Evolutionary conservation across 2,113 vertebrate genomes (phyloP).

Genomic region (Chelonoidis abingdonii): DNA sequence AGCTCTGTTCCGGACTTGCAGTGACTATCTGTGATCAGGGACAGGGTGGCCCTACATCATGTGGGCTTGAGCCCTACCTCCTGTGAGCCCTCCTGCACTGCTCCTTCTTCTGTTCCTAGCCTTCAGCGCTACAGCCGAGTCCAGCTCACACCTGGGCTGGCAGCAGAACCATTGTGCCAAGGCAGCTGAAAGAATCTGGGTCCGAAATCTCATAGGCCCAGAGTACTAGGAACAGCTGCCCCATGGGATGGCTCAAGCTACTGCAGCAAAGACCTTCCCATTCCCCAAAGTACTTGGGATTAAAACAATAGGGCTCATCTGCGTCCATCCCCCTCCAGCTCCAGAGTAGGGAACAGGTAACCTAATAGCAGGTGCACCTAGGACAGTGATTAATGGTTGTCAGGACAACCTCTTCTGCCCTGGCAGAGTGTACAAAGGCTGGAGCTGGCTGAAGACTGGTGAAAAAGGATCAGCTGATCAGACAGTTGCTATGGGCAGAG

Average conservation of each 20-base stretch:
- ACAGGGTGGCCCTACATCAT: too few relatives aligned
- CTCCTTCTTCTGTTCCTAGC: neutral
- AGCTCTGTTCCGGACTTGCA: neutral
- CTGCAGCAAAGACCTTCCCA: neutral
- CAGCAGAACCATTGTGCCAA: neutral
- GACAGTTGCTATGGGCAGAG: too few relatives aligned
- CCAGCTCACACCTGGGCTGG: neutral
- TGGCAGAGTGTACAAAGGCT: neutral
- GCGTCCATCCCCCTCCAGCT: neutral
- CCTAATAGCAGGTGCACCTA: neutral
- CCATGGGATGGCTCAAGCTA: neutral
- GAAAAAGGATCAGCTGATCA: too few relatives aligned
- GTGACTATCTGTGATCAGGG: neutral
- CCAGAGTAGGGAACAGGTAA: too few relatives aligned
- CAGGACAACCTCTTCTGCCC: neutral
- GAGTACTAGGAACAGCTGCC: neutral
- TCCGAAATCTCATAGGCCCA: neutral
- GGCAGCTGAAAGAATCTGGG: neutral
- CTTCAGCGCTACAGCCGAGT: neutral
- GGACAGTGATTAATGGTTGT: neutral
- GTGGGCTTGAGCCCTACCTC: neutral
- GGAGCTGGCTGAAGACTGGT: neutral
- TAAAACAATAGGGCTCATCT: too few relatives aligned
- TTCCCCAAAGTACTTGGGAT: neutral
- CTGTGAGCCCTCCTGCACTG: neutral